phyloP scores from a whole-genome alignment of 2,888 invertebrate genomes.

The Clunio marinus region DNA sequence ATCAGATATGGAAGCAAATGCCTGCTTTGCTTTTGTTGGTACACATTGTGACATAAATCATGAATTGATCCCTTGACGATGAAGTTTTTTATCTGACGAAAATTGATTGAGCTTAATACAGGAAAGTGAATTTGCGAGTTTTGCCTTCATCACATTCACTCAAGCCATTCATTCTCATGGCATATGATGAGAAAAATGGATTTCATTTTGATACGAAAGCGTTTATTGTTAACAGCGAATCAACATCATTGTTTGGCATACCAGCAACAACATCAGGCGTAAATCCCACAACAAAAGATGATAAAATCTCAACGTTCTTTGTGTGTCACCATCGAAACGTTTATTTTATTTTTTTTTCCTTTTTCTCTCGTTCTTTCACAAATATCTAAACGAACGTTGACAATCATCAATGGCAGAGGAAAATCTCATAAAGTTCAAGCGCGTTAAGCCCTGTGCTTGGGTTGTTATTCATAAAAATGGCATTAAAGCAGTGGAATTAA shows the following conservation, averaged over 20 bases:
- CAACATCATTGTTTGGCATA: neutral
- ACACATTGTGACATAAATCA: neutral
- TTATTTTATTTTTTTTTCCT: too few species aligned
- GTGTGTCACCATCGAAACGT: neutral
- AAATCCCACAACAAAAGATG: conserved; percentile 7
- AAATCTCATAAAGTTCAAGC: neutral
- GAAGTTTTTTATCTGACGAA: neutral
- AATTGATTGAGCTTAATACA: conserved; percentile 1
- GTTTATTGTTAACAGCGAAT: conserved; percentile 7
- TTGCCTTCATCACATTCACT: too few species aligned
- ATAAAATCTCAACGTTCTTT: conserved; percentile 1
- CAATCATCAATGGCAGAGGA: neutral
- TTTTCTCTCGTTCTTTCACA: too few species aligned
- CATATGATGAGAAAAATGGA: neutral
- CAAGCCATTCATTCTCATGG: too few species aligned
- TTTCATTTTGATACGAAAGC: neutral
- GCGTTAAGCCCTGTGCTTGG: neutral
- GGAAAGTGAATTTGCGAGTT: neutral
- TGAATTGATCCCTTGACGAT: neutral
- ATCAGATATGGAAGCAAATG: too few species aligned
- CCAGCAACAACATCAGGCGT: neutral
- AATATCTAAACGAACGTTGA: neutral
- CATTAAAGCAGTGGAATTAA: too few species aligned
- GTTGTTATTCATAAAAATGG: too few species aligned
- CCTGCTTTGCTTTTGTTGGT: neutral